These are phyloP conservation scores for Tipula vernalis DNA, from an alignment of 2,888 invertebrate genomes.

Conservation along the genomic window DNA sequence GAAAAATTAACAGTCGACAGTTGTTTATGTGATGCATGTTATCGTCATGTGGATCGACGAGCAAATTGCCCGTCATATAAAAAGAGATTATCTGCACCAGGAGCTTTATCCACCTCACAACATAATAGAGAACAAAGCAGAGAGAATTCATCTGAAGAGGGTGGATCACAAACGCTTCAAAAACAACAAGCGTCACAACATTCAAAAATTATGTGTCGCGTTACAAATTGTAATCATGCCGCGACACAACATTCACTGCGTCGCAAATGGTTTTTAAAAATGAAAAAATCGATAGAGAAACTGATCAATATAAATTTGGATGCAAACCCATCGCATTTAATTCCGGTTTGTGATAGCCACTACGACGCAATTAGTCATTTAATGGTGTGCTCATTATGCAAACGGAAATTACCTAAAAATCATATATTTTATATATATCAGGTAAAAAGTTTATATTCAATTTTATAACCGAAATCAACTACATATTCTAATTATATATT, in stretches of 20 bases:
- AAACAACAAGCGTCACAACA: not conserved
- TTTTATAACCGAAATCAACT: not conserved
- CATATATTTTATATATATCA: slow-evolving; percentile 61
- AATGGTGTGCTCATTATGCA: slow-evolving; percentile 65
- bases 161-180: slow-evolving; percentile 13
- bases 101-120: not conserved
- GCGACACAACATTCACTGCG: slow-evolving; percentile 49
- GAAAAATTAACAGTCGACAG: slow-evolving; percentile 72
- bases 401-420: slow-evolving; percentile 59
- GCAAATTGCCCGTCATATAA: slow-evolving; percentile 59
- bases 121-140: slow-evolving; percentile 16
- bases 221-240: slow-evolving; percentile 45
- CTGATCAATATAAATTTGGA: slow-evolving; percentile 50
- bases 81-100: slow-evolving; percentile 37
- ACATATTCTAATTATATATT: not conserved
- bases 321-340: slow-evolving; percentile 38
- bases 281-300: slow-evolving; percentile 54
- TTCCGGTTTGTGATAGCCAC: slow-evolving; percentile 58
- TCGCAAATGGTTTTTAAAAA: slow-evolving; percentile 59
- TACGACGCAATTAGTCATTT: slow-evolving; percentile 57
- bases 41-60: slow-evolving; percentile 71
- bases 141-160: slow-evolving; percentile 10
- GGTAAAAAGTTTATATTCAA: slow-evolving; percentile 20
- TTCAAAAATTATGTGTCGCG: slow-evolving; percentile 40
- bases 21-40: slow-evolving; percentile 78